Base-by-base conservation (phyloP, 2,888 invertebrate genomes). In the Caradrina clavipalpis region DNA sequence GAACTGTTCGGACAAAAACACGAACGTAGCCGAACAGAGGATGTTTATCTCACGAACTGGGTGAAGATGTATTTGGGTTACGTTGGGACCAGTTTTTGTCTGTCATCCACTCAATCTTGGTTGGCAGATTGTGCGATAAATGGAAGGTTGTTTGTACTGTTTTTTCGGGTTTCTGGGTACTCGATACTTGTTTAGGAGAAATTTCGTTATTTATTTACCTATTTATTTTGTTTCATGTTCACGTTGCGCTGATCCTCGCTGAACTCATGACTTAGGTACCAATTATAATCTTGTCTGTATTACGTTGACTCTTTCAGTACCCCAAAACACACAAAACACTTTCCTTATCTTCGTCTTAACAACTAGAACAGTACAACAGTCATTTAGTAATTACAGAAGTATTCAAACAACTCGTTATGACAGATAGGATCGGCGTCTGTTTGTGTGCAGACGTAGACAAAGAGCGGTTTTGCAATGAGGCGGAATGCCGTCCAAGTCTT, bases 41-140 rank as follows among this genome's bases (percentile, higher is more conserved):
- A 85, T 85, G 84, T 78, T 82, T 86, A 80, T 83, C 76, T 81
- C 75, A 69, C 73, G 79, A 87, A 84, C 74, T 85, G 82, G 85
- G 83, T 81, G 80, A 83, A 73, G 78, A 75, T 64, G 79, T 81
- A 82, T 87, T 84, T 85, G 76, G 83, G 82, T 86, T 85, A 80
- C 62, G 57, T 57, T n/a, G 70, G 60, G 80, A 86, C 86, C 87
- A 79, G 88, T 86, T 86, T 76, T 61, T 76, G 77, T 86, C 76
- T 78, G 81, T 81, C 82, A 72, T 60, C 76, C 53, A 72, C 55
- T 70, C 45, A 56, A 71, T 76, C 81, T 83, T 81, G 67, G 73
- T 82, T 81, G 69, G 78, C 80, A 79, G 80, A 77, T 59, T 70
- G 69, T 80, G 59, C 60, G 77, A 82, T 80, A 77, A 79, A 72